phyloP scores from a whole-genome alignment of 2,797 vertebrate genomes.

The Pteronotus mesoamericanus region DNA sequence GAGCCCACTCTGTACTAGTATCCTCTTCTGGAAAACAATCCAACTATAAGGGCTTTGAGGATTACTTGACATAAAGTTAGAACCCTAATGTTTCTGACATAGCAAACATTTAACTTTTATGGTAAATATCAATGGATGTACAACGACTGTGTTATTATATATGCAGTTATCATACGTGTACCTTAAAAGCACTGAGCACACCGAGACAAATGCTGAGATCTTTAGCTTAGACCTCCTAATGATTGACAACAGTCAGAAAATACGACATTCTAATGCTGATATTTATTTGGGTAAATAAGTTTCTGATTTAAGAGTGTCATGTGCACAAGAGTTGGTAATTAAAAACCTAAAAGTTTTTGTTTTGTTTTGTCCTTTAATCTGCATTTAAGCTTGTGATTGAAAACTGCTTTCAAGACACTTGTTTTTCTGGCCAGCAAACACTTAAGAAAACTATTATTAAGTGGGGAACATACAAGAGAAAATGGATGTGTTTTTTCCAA shows the following conservation, averaged over 20 bases:
- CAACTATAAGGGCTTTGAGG: background rate
- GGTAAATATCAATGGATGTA: background rate
- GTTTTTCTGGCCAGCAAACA: slow-evolving; percentile 11
- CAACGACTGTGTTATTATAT: background rate
- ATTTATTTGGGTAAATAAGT: background rate
- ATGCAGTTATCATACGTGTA: background rate
- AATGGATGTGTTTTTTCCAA: background rate
- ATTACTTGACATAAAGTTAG: background rate
- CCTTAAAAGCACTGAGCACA: background rate
- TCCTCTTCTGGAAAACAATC: background rate
- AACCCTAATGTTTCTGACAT: background rate
- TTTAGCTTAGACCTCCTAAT: background rate
- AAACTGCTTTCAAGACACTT: slow-evolving; percentile 22
- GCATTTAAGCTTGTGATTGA: background rate
- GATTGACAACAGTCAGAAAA: background rate
- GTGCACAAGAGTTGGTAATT: background rate
- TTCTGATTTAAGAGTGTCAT: background rate
- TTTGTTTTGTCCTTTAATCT: slow-evolving; percentile 34
- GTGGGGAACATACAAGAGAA: background rate
- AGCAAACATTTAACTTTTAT: background rate
- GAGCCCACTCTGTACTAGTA: background rate
- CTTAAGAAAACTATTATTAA: slow-evolving; percentile 35
- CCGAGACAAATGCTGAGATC: background rate
- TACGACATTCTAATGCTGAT: background rate
- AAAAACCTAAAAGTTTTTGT: background rate